Evolutionary conservation across 2,888 invertebrate genomes (phyloP).

Genomic region (Trissolcus japonicus): DNA sequence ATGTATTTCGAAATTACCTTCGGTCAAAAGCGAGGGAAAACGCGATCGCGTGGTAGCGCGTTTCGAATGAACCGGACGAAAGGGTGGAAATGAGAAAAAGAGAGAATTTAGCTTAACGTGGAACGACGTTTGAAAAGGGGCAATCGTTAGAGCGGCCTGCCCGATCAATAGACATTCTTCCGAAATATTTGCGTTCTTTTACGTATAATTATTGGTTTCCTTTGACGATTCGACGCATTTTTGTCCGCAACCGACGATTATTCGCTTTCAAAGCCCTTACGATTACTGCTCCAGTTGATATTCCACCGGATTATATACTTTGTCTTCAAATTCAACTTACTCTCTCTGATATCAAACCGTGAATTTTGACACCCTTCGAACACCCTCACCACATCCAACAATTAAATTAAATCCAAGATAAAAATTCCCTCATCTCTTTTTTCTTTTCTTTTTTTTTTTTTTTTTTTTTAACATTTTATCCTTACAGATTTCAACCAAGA

Average conservation of each 20-base stretch:
- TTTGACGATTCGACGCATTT: slow-evolving; percentile 48
- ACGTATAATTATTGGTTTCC: slow-evolving; percentile 57
- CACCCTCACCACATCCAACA: too few species aligned
- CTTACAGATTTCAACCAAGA: too few species aligned
- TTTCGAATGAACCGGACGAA: slow-evolving; percentile 57
- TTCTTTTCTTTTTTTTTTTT: too few species aligned
- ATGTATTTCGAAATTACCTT: slow-evolving; percentile 59
- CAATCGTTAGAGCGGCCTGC: slow-evolving; percentile 44
- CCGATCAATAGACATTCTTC: slow-evolving; percentile 56
- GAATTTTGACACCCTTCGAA: slow-evolving; percentile 12
- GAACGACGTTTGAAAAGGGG: slow-evolving; percentile 57
- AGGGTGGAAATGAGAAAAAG: slow-evolving; percentile 57
- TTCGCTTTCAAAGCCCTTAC: slow-evolving; percentile 35
- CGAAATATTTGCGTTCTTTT: slow-evolving; percentile 57
- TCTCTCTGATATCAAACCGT: slow-evolving; percentile 32
- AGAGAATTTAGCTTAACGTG: slow-evolving; percentile 58
- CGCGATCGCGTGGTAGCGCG: slow-evolving; percentile 57
- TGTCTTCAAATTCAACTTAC: slow-evolving; percentile 32
- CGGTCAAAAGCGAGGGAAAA: slow-evolving; percentile 57
- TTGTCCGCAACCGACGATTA: slow-evolving; percentile 19
- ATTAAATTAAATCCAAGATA: too few species aligned
- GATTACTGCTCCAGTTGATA: slow-evolving; percentile 20
- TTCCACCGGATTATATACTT: slow-evolving; percentile 18
- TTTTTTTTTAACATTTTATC: too few species aligned
- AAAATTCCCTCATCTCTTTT: too few species aligned